A percentile compares a stretch with the other conserved stretches of the same genome.
These are phyloP conservation scores for Thereva unica DNA, from an alignment of 2,888 invertebrate species.

Conservation along the genomic window DNA sequence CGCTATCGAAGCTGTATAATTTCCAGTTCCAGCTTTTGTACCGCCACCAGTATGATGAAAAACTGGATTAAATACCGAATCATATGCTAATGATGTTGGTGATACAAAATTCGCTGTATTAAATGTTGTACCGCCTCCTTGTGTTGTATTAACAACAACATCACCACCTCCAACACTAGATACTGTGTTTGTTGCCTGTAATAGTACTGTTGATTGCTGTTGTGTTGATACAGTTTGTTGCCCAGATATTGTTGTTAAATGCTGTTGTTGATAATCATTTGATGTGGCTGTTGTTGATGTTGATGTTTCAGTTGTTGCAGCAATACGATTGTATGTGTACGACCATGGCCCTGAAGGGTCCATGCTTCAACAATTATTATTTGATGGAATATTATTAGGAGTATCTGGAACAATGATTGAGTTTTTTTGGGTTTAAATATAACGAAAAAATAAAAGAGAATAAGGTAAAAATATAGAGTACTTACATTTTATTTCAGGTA, in stretches of 20 bases:
- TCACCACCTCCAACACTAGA: slow-evolving; percentile 66
- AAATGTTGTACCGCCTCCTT: slow-evolving; percentile 53
- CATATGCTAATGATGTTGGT: slow-evolving; percentile 77
- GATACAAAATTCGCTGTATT: slow-evolving; percentile 75
- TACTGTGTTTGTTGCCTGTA: slow-evolving; percentile 67
- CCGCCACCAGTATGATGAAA: slow-evolving; percentile 73
- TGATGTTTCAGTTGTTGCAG: slow-evolving; percentile 69
- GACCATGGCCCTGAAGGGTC: slow-evolving; percentile 91
- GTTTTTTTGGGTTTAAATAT: too few relatives aligned
- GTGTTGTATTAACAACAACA: slow-evolving; percentile 50
- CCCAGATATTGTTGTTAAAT: slow-evolving; percentile 62
- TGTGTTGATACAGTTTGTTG: slow-evolving; percentile 56
- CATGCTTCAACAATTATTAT: slow-evolving; percentile 60
- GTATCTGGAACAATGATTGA: slow-evolving; percentile 7
- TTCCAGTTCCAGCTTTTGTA: slow-evolving; percentile 68
- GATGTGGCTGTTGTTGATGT: slow-evolving; percentile 62
- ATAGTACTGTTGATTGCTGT: slow-evolving; percentile 64
- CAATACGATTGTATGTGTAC: slow-evolving; percentile 81
- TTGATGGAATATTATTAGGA: background rate
- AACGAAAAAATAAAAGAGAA: too few relatives aligned
- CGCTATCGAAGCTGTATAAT: slow-evolving; percentile 66
- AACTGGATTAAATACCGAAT: slow-evolving; percentile 79
- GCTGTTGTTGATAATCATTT: slow-evolving; percentile 68
- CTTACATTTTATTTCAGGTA: too few relatives aligned
- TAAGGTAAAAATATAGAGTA: too few relatives aligned